These are phyloP conservation scores for Porites australiensis DNA, from an alignment of 64 coral and sea anemone species.

Conservation along the genomic window DNA sequence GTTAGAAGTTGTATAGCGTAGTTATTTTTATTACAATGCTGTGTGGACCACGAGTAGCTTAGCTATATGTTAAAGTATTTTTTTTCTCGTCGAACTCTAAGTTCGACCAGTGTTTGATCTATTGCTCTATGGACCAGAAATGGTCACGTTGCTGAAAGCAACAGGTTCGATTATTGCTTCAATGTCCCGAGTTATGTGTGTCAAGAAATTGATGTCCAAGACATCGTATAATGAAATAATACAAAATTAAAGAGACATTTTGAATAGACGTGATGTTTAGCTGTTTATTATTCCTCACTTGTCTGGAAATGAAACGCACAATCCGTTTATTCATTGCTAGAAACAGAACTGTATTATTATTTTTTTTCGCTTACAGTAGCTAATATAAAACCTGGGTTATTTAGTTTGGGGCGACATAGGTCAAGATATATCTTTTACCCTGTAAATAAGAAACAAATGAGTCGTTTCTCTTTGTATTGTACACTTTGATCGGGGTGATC, in stretches of 20 bases:
- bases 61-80: conserved; percentile 62
- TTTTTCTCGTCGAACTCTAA: conserved; percentile 1
- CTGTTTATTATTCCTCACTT: not conserved
- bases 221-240: conserved; percentile 36
- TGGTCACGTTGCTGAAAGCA: conserved; percentile 46
- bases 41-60: conserved; percentile 7
- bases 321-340: not conserved
- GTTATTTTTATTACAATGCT: conserved; percentile 16
- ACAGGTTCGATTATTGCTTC: not conserved
- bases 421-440: conserved; percentile 51
- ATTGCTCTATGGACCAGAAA: not conserved
- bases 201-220: conserved; percentile 34
- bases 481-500: not conserved
- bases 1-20: conserved; percentile 48
- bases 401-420: conserved; percentile 49
- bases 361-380: not conserved
- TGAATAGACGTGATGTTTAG: not conserved
- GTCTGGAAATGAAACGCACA: too few relatives aligned
- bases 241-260: conserved; percentile 49
- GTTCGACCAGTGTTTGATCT: conserved; percentile 8
- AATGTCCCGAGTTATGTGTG: conserved; percentile 1
- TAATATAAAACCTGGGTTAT: conserved; percentile 41
- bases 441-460: conserved; percentile 58
- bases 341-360: too few relatives aligned
- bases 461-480: conserved; percentile 43